Evolutionary conservation across 1,140 invertebrate species (phyloP).

Genomic region (Euura lappo): DNA sequence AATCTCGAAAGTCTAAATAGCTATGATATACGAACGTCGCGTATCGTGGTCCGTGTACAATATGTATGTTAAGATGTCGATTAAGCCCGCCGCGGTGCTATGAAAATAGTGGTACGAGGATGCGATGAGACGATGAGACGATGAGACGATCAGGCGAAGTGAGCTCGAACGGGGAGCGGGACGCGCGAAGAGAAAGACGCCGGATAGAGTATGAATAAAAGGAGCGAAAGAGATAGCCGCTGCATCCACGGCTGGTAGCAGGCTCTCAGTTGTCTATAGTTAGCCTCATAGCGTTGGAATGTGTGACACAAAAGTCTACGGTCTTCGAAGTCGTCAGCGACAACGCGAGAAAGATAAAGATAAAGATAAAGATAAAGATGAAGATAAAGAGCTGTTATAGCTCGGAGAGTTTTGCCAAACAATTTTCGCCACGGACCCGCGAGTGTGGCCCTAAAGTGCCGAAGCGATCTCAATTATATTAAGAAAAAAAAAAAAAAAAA

Average conservation of each 20-base stretch:
- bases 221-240: slow-evolving; percentile 1
- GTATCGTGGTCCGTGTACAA: too few species aligned
- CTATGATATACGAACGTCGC: too few species aligned
- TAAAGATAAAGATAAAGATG: slow-evolving; percentile 2
- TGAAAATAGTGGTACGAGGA: too few species aligned
- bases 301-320: slow-evolving; percentile 6
- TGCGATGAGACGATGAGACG: too few species aligned
- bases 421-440: slow-evolving; percentile 6
- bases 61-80: too few species aligned
- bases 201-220: not conserved
- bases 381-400: slow-evolving; percentile 12
- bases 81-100: too few species aligned
- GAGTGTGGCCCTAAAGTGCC: not conserved
- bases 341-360: not conserved
- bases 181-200: not conserved
- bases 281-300: slow-evolving; percentile 6
- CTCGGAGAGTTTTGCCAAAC: slow-evolving; percentile 1
- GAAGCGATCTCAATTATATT: slow-evolving; percentile 16
- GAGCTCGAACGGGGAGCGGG: too few species aligned
- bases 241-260: slow-evolving; percentile 4
- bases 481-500: slow-evolving; percentile 16
- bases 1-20: too few species aligned
- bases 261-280: not conserved
- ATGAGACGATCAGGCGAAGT: too few species aligned
- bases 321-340: not conserved